Evolutionary conservation across 1,140 invertebrate species (phyloP).

Genomic region (Vanessa atalanta): DNA sequence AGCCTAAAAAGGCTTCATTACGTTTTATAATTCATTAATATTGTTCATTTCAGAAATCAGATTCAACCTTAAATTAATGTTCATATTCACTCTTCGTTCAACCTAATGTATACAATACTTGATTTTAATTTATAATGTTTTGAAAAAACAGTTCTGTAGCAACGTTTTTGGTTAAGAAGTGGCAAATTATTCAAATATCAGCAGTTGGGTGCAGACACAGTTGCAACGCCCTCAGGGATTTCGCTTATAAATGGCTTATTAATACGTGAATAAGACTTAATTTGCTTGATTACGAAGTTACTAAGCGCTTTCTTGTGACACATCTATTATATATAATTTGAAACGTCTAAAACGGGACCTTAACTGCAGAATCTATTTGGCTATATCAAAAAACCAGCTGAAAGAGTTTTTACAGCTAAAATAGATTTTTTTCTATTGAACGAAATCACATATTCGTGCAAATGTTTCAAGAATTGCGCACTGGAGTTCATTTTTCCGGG

Average conservation of each 20-base stretch:
- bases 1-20: no score
- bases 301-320: constrained; percentile 19
- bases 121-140: not conserved
- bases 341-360: not conserved
- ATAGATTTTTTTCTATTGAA: not conserved
- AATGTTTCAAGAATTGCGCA: not conserved
- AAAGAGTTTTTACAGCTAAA: not conserved
- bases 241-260: constrained; percentile 35
- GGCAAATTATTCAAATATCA: constrained; percentile 48
- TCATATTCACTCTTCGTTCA: no score
- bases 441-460: not conserved
- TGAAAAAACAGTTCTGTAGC: not conserved
- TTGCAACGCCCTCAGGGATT: constrained; percentile 38
- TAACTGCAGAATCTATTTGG: not conserved
- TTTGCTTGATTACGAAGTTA: constrained; percentile 23
- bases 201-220: constrained; percentile 35
- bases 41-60: no score
- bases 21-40: no score
- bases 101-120: not conserved
- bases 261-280: constrained; percentile 28
- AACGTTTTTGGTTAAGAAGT: constrained; percentile 27
- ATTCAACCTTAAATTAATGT: no score
- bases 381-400: not conserved
- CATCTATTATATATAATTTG: constrained; percentile 5
- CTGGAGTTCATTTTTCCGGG: not conserved